Evolutionary conservation across 2,888 invertebrate species (phyloP).

Genomic region (Synanthedon formicaeformis): DNA sequence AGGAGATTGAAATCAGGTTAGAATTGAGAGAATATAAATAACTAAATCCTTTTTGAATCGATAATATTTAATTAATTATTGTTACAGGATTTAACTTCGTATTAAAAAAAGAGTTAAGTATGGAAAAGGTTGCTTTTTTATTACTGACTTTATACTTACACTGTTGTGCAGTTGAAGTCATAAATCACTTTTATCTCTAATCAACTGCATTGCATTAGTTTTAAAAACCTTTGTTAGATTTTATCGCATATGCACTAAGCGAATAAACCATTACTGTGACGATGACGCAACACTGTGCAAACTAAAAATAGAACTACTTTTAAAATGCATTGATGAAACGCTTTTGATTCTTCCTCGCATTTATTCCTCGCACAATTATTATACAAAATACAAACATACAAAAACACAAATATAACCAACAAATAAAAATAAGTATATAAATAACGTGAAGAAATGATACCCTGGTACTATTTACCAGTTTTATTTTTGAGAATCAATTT

Average conservation of each 20-base stretch:
- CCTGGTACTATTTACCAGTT: too few species aligned
- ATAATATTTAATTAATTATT: too few species aligned
- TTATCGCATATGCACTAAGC: neutral
- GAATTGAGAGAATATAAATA: neutral
- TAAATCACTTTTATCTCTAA: slow-evolving; percentile 4
- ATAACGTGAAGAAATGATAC: too few species aligned
- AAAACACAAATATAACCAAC: neutral
- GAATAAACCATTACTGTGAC: slow-evolving; percentile 2
- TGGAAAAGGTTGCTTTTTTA: too few species aligned
- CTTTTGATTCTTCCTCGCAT: too few species aligned
- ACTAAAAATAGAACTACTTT: neutral
- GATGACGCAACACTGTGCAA: slow-evolving; percentile 2
- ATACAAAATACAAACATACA: neutral
- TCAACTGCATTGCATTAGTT: slow-evolving; percentile 4
- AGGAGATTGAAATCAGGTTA: slow-evolving; percentile 12
- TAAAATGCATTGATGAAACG: too few species aligned
- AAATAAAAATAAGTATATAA: too few species aligned
- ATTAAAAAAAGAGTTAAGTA: too few species aligned
- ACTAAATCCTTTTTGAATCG: neutral
- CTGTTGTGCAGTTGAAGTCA: neutral
- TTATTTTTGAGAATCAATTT: too few species aligned
- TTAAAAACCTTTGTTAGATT: neutral
- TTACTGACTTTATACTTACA: too few species aligned
- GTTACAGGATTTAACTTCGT: too few species aligned
- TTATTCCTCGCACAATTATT: neutral